Base-by-base conservation (phyloP, 37 sponge, comb jelly and placozoan species). In the Cliona cf. orientalis region DNA sequence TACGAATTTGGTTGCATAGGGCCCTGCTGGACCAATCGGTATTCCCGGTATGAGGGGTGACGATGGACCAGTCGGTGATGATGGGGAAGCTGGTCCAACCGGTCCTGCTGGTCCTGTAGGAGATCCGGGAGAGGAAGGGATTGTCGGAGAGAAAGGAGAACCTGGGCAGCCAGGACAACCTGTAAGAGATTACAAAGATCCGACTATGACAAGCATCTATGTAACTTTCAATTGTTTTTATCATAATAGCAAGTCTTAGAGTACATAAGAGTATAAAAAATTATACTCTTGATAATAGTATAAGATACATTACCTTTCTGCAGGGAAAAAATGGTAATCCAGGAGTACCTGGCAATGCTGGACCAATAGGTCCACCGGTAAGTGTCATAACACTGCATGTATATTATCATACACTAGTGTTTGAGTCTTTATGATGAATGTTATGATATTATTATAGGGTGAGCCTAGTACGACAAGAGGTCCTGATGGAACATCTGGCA, bases 41-140 rank as follows among this genome's bases (percentile, higher is more conserved):
- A 56, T 78, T 22, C 74, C 53, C 11, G 89, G 89, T 12, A 72
- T 83, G 79, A 71, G 41, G 38, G 89, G 89, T 49, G 39, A 45
- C 7, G 19, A 41, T 43, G 89, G 89, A n/a, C 59, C 57, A 5
- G 55, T 28, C 40, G 89, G 89, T 33, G 84, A 83, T 72, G 74
- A 71, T 63, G 89, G 89, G 72, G 83, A 81, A 46, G 84, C 84
- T 25, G 89, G 89, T 31, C 43, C 58, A 0, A 78, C 89, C 3
- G 89, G 89, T 3, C 73, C 72, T 9, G 73, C 79, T 43, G 89
- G 89, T 23, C 84, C 84, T 45, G 80, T 72, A 29, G 89, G 89
- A 14, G 43, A 28, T 41, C 45, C 80, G 9, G 89, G 89, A 56
- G 84, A 74, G 25, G 44, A 65, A 40, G 89, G 89, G 0, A 3